Base-by-base conservation (phyloP, 2,113 vertebrate genomes). In the Eubucco bourcierii region DNA sequence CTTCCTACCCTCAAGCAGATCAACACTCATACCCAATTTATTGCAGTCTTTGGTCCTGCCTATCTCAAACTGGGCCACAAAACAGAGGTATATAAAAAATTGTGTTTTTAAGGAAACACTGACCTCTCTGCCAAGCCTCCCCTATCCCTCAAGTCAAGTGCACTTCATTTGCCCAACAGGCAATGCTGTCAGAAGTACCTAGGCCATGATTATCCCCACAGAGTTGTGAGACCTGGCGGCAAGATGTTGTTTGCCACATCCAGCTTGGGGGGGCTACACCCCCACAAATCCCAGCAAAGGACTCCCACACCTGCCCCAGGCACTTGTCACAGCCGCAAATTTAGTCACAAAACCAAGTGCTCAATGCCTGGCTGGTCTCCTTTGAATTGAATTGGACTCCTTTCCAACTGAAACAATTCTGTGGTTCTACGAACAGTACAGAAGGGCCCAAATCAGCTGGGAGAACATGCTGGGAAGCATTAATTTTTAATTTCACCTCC, bases 291-390 rank as follows among this genome's bases (percentile, higher is more conserved):
- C 41, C 14, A 75, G 47, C 37, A 59, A 71, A 83, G 15, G 41
- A 8, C 19, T 84, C 33, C 60, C n/a, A 20, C 2, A 3, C 21
- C 25, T 18, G 34, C 15, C 46, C 41, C 50, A 84, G 72, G 27
- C 39, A 9, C 27, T 19, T 3, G 0, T 28, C 31, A 52, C 21
- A 41, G 37, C 15, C 1, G 2, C 64, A 59, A 63, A 52, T 0
- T 0, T 17, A 17, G 46, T 80, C 67, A 79, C 6, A 39, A 63
- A 61, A 31, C 27, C 23, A 39, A 84, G 33, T 15, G 41, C 10
- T 7, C 47, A 85, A 17, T 77, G 16, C 14, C 23, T 24, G 37
- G 19, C 15, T 23, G 3, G 21, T 80, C 37, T 65, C 10, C 7
- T 50, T 44, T 79, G 61, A 79, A 59, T 18, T 6, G 27, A 83